phyloP scores from a whole-genome alignment of 37 sponge, comb jelly and placozoan genomes.

The Beroe ovata region DNA sequence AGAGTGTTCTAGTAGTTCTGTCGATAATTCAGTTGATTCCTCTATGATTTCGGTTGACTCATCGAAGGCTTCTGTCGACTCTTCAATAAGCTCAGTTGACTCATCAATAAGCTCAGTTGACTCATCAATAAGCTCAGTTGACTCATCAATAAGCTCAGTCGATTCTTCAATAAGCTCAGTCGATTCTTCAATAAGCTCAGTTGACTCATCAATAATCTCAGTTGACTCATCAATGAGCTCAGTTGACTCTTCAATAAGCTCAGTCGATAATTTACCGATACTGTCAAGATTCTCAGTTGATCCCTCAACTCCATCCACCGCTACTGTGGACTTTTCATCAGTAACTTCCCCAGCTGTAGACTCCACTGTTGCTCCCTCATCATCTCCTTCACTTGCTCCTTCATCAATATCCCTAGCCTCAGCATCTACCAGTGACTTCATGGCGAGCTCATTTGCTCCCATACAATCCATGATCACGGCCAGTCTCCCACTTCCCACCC shows the following conservation, averaged over 20 bases:
- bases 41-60: neutral
- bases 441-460: neutral
- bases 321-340: neutral
- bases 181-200: neutral
- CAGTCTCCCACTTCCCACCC: no score
- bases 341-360: neutral
- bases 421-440: neutral
- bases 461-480: slow-evolving; percentile 5
- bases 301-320: neutral
- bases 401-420: neutral
- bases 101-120: neutral
- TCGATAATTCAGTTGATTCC: neutral
- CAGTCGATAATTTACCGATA: neutral
- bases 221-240: neutral
- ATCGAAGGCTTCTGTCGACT: neutral
- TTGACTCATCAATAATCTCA: neutral
- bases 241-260: neutral
- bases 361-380: neutral
- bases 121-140: neutral
- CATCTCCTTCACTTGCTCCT: neutral
- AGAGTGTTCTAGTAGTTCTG: neutral
- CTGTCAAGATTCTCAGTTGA: neutral
- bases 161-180: no score
- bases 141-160: neutral
- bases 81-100: neutral